phyloP scores from a whole-genome alignment of 2,113 vertebrate genomes.

The Oxyruncus cristatus region DNA sequence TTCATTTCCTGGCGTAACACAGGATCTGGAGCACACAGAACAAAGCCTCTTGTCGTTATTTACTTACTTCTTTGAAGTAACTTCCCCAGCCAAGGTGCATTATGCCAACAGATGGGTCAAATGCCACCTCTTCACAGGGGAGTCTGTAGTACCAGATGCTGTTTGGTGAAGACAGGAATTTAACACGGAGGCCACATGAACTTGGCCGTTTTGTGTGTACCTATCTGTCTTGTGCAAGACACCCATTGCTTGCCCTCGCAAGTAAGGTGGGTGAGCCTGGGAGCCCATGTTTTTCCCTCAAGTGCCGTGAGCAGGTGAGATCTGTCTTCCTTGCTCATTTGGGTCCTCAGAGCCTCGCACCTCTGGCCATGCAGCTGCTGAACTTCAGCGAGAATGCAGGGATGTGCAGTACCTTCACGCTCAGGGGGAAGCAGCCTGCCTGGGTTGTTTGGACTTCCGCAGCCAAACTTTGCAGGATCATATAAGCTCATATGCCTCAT shows the following conservation, averaged over 20 bases:
- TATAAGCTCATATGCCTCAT: neutral
- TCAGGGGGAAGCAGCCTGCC: accelerated
- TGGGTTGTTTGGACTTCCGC: neutral
- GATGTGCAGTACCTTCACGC: accelerated
- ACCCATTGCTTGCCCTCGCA: neutral
- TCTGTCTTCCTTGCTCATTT: accelerated
- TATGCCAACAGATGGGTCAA: neutral
- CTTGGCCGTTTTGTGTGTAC: neutral
- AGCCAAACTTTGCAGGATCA: neutral
- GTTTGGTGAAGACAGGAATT: neutral
- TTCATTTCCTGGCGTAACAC: neutral
- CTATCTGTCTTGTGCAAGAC: neutral
- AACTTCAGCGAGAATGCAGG: accelerated
- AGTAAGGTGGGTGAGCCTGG: accelerated
- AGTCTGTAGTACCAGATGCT: accelerated
- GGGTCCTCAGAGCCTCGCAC: accelerated
- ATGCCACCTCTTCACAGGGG: neutral
- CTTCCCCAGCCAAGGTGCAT: accelerated
- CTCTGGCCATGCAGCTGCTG: accelerated
- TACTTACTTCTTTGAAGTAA: neutral
- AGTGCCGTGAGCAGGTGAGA: neutral
- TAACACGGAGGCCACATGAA: accelerated
- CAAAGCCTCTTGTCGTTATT: neutral
- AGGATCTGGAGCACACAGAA: neutral
- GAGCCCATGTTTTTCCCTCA: accelerated